These are phyloP conservation scores for Rhodeus uyekii DNA, from an alignment of 2,797 vertebrate species.

Conservation along the genomic window DNA sequence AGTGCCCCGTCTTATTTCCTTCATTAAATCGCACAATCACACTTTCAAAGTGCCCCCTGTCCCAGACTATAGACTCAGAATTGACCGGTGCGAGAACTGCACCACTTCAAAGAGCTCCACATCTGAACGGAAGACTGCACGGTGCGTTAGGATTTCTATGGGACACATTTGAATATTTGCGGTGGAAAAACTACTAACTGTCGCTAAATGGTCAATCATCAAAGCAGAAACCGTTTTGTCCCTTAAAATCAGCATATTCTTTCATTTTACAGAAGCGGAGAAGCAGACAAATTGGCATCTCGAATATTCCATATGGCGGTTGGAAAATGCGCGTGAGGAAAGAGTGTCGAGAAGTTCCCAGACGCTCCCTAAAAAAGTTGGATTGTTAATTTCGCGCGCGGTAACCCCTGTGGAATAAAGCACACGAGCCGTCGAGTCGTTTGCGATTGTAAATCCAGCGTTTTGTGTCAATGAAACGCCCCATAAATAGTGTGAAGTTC, in stretches of 20 bases:
- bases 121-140: conserved; percentile 91
- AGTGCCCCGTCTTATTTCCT: conserved; percentile 88
- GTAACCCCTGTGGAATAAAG: background rate
- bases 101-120: conserved; percentile 92
- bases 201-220: conserved; percentile 85
- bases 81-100: conserved; percentile 88
- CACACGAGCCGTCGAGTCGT: background rate
- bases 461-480: conserved; percentile 37
- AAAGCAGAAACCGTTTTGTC: conserved; percentile 69
- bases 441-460: conserved; percentile 59
- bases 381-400: background rate
- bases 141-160: conserved; percentile 94
- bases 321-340: background rate
- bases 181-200: conserved; percentile 85
- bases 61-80: conserved; percentile 87
- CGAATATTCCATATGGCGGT: background rate
- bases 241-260: background rate
- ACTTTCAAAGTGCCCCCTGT: conserved; percentile 84
- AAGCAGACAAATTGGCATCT: background rate
- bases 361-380: background rate
- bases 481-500: conserved; percentile 70
- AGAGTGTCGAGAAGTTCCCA: background rate
- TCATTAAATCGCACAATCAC: conserved; percentile 83
- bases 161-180: conserved; percentile 87
- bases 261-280: background rate